Conservation (phyloP, 1,140 invertebrate species). For the Drosophila ironensis region DNA sequence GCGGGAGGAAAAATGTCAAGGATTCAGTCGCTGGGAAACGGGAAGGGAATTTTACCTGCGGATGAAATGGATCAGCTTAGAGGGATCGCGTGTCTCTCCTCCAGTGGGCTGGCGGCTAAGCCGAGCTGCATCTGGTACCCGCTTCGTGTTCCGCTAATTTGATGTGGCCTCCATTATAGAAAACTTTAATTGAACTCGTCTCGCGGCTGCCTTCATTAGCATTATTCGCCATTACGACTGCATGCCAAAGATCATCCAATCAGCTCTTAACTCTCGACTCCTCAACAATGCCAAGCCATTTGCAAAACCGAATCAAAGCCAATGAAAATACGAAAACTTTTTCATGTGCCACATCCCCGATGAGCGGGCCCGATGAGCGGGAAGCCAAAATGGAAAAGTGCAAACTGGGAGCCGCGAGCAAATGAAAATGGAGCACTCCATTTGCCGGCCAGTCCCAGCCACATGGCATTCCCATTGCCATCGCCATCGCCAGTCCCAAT, state of each 20-base stretch:
- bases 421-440: constrained; percentile 75
- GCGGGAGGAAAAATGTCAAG: constrained; percentile 26
- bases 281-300: constrained; percentile 49
- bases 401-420: constrained; percentile 2
- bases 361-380: constrained; percentile 51
- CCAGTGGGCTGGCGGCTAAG: no score
- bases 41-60: constrained; percentile 39
- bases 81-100: no score
- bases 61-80: constrained; percentile 42
- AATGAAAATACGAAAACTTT: constrained; percentile 71
- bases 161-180: no score
- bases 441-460: constrained; percentile 34
- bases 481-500: neutral
- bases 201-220: constrained; percentile 20
- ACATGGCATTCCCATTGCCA: constrained; percentile 11
- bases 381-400: constrained; percentile 13
- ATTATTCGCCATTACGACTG: constrained; percentile 26
- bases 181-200: constrained; percentile 30
- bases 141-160: no score
- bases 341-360: constrained; percentile 68
- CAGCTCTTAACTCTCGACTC: constrained; percentile 33
- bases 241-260: constrained; percentile 52
- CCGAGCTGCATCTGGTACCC: no score
- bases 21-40: constrained; percentile 29
- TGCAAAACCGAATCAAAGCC: constrained; percentile 55